Evolutionary conservation across 1,140 invertebrate species (phyloP), one percentile per base, ranked within the genome.

Genomic region (Pseudomyrmex gracilis): DNA sequence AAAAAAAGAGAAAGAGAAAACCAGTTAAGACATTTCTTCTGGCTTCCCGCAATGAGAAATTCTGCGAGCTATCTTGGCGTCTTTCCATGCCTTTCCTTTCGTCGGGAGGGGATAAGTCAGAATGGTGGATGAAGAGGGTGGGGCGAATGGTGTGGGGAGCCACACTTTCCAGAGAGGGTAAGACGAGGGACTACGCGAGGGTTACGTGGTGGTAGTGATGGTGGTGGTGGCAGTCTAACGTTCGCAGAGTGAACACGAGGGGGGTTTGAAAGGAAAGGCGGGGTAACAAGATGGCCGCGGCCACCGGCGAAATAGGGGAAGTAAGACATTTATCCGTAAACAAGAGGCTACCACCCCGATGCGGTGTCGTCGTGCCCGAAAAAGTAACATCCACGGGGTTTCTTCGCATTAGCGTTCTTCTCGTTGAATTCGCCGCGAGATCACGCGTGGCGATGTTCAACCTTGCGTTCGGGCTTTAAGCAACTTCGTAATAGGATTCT

Each of bases 211-310:
- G 84, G 78, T 84, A 78, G 87, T 34, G 63, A 77, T 73, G 80
- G 82, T 89, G 74, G 86, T 84, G 84, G 90, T 87, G 84, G 85
- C 82, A 88, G 89, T 90, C 90, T 90, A 90, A 90, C 90, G 86
- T 90, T 85, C 71, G 87, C 78, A 84, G 88, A 84, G 90, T 85
- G 89, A 90, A 87, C 83, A 82, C 85, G 73, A 77, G 89, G 90
- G 87, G 85, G 85, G 64, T 85, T 87, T 77, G 78, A 89, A 90
- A 90, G 90, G 87, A 90, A 90, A 89, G 90, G 90, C 89, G 90
- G 91, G 91, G 89, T 92, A 90, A 90, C 91, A 92, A 92, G 90
- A 92, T 92, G 91, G 91, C 91, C 87, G 91, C 91, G 86, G 73
- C 45, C 51, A 61, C 73, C 64, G 71, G 82, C 82, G 60, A 87